These are phyloP conservation scores for Bombyx huttoni DNA, from an alignment of 2,888 invertebrate species.

Conservation along the genomic window DNA sequence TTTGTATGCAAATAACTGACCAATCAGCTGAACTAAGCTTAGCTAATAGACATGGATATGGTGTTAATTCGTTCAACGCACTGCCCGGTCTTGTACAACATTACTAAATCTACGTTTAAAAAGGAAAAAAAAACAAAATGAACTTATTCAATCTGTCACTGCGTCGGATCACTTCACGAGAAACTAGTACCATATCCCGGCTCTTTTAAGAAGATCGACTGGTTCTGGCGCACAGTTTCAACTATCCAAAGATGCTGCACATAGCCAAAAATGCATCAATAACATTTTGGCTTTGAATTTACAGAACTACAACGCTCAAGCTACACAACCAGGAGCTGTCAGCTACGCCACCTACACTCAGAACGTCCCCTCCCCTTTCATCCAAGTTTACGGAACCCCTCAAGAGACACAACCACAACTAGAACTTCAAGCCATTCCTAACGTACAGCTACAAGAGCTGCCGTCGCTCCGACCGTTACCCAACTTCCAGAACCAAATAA, in stretches of 20 bases:
- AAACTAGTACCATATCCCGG: not conserved
- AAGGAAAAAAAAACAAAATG: not conserved
- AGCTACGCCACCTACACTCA: slow-evolving; percentile 49
- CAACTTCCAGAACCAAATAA: slow-evolving; percentile 5
- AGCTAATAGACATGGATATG: not conserved
- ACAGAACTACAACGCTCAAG: slow-evolving; percentile 32
- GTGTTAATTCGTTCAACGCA: not conserved
- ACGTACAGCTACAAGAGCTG: not conserved
- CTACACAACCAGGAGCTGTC: slow-evolving; percentile 35
- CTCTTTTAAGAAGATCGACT: not conserved
- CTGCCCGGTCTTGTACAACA: not conserved
- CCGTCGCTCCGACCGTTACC: slow-evolving; percentile 3
- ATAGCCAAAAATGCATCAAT: slow-evolving; percentile 4
- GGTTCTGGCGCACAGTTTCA: not conserved
- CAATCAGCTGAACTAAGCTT: not conserved
- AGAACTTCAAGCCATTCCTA: slow-evolving; percentile 1
- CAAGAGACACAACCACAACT: slow-evolving; percentile 8
- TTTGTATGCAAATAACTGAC: not conserved
- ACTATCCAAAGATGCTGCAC: not conserved
- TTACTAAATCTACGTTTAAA: not conserved
- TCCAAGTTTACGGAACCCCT: slow-evolving; percentile 7
- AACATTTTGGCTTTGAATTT: slow-evolving; percentile 10
- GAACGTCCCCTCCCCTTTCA: slow-evolving; percentile 18
- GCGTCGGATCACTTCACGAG: not conserved
- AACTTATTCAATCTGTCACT: not conserved